Evolutionary conservation across 2,888 invertebrate species (phyloP), one percentile per base, ranked within the genome.

Genomic region (Cantharis rustica): DNA sequence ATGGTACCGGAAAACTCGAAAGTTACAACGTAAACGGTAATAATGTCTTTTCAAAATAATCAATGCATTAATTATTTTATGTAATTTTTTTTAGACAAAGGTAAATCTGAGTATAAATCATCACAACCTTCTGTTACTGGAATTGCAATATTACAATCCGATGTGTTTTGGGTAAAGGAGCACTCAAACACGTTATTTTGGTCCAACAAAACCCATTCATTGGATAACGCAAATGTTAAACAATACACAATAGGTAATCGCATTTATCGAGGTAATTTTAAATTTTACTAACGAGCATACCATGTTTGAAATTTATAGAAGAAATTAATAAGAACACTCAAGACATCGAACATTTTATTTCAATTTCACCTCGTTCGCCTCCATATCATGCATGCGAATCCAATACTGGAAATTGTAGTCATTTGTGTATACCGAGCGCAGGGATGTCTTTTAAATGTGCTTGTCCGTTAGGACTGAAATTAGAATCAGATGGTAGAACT

Each of bases 381-480:
- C 75, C 84, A 73, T 81, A 84, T 71, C 93, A 93, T 86, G 89
- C 90, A 0, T 95, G 95, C 82, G 89, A 89, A 23, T 82, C 82
- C 10, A 88, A 88, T 27, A 92, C 92, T 78, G 92, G 92, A 62
- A 91, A 91, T 1, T 96, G 96, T 83, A 93, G 93, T 3, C 93
- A 95, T 85, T 87, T 95, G 10, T 96, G 96, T 84, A 90, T 95
- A 2, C 90, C 92, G 75, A 84, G 87, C 10, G 71, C 73, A 9
- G 81, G 80, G 5, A 85, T 84, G 72, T 61, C 80, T 0, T 73
- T 81, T 82, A 83, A 86, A 2, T 92, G 92, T 81, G 88, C 89
- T 2, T 97, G 97, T 84, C 94, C 96, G 0, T 86, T 91, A 0
- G 93, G 94, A 0, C 90, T 92, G 85, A 85, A 90, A 0, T 88